phyloP scores from a whole-genome alignment of 1,140 invertebrate species.

The Tetramorium alpestre region DNA sequence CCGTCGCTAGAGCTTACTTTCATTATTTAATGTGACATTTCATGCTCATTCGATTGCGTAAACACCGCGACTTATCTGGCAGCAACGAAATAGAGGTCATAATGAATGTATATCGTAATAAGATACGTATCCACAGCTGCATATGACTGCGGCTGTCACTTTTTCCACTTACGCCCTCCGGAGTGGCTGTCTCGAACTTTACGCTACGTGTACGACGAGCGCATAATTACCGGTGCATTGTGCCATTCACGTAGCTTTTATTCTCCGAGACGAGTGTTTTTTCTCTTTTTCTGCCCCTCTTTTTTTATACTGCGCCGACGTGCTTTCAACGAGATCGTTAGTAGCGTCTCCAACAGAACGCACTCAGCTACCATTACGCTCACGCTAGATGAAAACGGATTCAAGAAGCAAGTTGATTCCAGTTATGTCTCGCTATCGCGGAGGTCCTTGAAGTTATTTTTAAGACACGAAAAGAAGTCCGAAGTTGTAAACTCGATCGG shows the following conservation, averaged over 20 bases:
- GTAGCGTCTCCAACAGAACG: constrained; percentile 36
- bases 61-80: constrained; percentile 5
- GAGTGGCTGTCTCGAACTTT: constrained; percentile 47
- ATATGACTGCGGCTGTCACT: constrained; percentile 16
- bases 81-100: background rate
- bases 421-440: constrained; percentile 4
- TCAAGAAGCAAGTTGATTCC: constrained; percentile 40
- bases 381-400: constrained; percentile 44
- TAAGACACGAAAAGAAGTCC: background rate
- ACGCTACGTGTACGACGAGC: constrained; percentile 43
- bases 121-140: constrained; percentile 9
- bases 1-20: constrained; percentile 7
- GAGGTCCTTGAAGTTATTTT: constrained; percentile 20
- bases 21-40: constrained; percentile 30
- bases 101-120: constrained; percentile 39
- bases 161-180: constrained; percentile 26
- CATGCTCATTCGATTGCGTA: constrained; percentile 15
- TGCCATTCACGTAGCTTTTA: constrained; percentile 24
- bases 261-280: constrained; percentile 42
- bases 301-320: constrained; percentile 25
- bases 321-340: constrained; percentile 64
- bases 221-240: constrained; percentile 65
- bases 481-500: constrained; percentile 12
- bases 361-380: constrained; percentile 46
- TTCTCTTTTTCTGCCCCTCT: background rate